A percentile compares a stretch with the other conserved stretches of the same genome.
phyloP scores from a whole-genome alignment of 1,140 invertebrate species.

The Drosophila tani region DNA sequence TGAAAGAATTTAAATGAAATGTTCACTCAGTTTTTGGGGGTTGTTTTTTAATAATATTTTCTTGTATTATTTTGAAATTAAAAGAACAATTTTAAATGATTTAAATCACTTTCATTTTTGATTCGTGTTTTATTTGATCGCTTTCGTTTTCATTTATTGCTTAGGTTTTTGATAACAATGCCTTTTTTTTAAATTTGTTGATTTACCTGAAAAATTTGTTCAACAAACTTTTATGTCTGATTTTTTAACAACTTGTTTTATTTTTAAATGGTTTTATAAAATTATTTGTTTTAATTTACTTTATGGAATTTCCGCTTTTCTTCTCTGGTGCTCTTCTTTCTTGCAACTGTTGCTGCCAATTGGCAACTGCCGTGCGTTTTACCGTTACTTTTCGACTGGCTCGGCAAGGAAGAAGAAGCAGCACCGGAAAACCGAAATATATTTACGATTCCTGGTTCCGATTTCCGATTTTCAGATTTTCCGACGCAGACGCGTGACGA shows the following conservation, averaged over 20 bases:
- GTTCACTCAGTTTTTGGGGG: background rate
- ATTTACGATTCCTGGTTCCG: slow-evolving; percentile 33
- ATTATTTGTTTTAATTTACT: slow-evolving; percentile 13
- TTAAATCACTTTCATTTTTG: too few species aligned
- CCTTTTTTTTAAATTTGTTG: too few species aligned
- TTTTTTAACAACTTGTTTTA: background rate
- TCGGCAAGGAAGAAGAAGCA: slow-evolving; percentile 16
- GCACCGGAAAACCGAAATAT: slow-evolving; percentile 38
- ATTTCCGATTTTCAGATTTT: slow-evolving; percentile 35
- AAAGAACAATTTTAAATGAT: too few species aligned
- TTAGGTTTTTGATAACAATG: too few species aligned
- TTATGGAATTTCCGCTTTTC: background rate
- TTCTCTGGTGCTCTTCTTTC: slow-evolving; percentile 33
- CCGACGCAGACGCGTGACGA: slow-evolving; percentile 49
- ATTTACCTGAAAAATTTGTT: slow-evolving; percentile 29
- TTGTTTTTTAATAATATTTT: background rate
- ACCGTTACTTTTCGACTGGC: slow-evolving; percentile 25
- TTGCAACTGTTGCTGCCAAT: slow-evolving; percentile 37
- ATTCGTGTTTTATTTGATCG: too few species aligned
- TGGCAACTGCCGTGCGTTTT: slow-evolving; percentile 20
- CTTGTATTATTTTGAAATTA: too few species aligned
- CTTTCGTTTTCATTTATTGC: too few species aligned
- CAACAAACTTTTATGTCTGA: slow-evolving; percentile 37
- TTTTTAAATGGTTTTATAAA: slow-evolving; percentile 3
- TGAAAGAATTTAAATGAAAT: background rate